Percentiles rank a stretch among this genome's conserved stretches.
phyloP scores from a whole-genome alignment of 2,797 vertebrate genomes.

The Scolopax bukidnonensis region DNA sequence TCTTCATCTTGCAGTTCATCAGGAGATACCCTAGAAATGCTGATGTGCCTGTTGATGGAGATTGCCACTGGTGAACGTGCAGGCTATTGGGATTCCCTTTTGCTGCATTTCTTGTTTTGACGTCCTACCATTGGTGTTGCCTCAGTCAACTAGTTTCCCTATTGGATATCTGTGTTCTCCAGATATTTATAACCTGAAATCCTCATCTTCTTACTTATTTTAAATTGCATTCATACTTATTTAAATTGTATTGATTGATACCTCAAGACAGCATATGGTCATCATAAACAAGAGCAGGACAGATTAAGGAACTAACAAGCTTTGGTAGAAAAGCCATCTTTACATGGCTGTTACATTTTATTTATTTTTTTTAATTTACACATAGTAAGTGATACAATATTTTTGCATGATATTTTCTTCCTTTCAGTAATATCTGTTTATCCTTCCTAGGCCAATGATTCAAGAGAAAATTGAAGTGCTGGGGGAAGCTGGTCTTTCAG shows the following conservation, averaged over 20 bases:
- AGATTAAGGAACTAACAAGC: not conserved
- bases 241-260: not conserved
- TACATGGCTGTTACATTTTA: not conserved
- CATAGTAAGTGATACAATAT: not conserved
- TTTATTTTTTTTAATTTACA: not conserved
- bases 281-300: not conserved
- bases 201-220: not conserved
- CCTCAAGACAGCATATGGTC: not conserved
- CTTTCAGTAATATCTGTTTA: not conserved
- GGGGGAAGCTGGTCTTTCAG: constrained; percentile 92
- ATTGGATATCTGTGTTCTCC: not conserved
- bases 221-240: not conserved
- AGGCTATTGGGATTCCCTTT: not conserved
- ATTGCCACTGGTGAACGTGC: not conserved
- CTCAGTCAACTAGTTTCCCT: not conserved
- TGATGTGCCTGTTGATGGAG: not conserved
- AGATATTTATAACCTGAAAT: not conserved
- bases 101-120: not conserved
- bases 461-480: constrained; percentile 94
- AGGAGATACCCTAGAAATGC: not conserved
- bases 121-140: not conserved
- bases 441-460: constrained; percentile 90
- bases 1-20: not conserved
- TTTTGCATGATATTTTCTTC: not conserved
- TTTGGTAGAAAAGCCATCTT: not conserved